Conservation (phyloP, 2,797 vertebrate species). For the Emydoidea blandingii region DNA sequence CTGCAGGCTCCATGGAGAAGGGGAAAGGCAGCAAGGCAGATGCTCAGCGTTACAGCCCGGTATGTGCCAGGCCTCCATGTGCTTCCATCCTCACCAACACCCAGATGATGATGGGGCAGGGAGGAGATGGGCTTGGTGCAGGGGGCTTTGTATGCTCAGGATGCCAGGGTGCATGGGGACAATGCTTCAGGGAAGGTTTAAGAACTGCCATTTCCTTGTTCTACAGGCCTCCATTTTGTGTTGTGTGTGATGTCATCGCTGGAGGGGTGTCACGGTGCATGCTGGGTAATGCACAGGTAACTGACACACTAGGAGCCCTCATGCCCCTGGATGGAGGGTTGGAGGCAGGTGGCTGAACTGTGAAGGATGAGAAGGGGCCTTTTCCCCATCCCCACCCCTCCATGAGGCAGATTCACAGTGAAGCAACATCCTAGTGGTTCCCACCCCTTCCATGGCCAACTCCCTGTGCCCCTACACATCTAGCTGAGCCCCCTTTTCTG, state of each 20-base stretch:
- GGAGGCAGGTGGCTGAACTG: background rate
- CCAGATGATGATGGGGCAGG: constrained; percentile 2
- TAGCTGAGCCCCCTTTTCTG: background rate
- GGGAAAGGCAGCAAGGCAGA: constrained; percentile 70
- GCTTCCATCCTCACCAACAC: background rate
- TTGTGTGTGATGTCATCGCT: constrained; percentile 66
- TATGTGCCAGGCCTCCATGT: constrained; percentile 59
- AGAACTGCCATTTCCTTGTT: constrained; percentile 66
- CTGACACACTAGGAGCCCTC: background rate
- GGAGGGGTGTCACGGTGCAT: constrained; percentile 38
- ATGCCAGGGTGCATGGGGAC: constrained; percentile 4
- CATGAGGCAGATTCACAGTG: background rate
- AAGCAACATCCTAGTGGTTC: background rate
- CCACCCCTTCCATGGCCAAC: background rate
- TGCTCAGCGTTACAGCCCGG: constrained; percentile 68
- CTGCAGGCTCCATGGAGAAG: constrained; percentile 68
- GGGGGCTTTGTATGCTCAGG: background rate
- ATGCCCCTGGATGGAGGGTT: background rate
- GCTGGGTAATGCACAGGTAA: constrained; percentile 61
- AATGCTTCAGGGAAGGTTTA: constrained; percentile 21
- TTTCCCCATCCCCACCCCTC: background rate
- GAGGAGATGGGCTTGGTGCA: background rate
- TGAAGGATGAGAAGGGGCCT: background rate
- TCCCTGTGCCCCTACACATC: background rate
- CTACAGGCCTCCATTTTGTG: constrained; percentile 76